Conservation (phyloP, 2,797 vertebrate species). For the Phrynocephalus vlangalii region DNA sequence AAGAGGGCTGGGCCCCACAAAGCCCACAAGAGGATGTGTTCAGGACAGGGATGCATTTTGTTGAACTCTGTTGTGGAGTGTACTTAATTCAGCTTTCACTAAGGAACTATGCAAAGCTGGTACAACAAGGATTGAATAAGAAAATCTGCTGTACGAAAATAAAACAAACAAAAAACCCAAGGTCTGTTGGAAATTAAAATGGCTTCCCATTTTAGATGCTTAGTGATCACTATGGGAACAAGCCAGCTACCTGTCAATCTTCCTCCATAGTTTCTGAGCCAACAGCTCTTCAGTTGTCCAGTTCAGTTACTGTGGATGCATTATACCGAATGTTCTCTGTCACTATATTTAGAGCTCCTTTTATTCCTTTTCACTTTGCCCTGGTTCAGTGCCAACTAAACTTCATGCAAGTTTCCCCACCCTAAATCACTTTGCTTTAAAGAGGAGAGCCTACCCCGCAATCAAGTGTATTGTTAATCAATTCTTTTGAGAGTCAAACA, state of each 20-base stretch:
- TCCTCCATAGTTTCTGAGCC: slow-evolving; percentile 28
- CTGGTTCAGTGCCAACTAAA: too few species aligned
- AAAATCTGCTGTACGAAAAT: accelerated
- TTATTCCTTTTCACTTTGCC: slow-evolving; percentile 29
- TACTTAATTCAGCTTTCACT: background rate
- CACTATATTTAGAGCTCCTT: slow-evolving; percentile 28
- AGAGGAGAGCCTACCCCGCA: background rate
- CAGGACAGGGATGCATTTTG: background rate
- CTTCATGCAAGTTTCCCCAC: background rate
- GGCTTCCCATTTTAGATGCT: slow-evolving; percentile 12
- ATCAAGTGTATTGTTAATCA: background rate
- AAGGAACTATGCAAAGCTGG: background rate
- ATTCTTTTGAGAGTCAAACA: background rate
- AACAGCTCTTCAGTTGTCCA: slow-evolving; percentile 42
- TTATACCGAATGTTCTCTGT: accelerated
- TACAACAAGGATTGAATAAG: background rate
- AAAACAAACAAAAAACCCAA: background rate
- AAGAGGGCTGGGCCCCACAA: too few species aligned
- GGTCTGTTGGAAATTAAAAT: slow-evolving; percentile 23
- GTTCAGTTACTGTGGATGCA: slow-evolving; percentile 26
- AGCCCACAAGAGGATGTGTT: too few species aligned
- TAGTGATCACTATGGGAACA: slow-evolving; percentile 19
- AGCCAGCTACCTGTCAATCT: slow-evolving; percentile 20
- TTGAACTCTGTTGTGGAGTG: background rate
- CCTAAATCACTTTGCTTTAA: background rate